These are phyloP conservation scores for Eristalinus aeneus DNA, from an alignment of 2,888 invertebrate genomes.

Conservation along the genomic window DNA sequence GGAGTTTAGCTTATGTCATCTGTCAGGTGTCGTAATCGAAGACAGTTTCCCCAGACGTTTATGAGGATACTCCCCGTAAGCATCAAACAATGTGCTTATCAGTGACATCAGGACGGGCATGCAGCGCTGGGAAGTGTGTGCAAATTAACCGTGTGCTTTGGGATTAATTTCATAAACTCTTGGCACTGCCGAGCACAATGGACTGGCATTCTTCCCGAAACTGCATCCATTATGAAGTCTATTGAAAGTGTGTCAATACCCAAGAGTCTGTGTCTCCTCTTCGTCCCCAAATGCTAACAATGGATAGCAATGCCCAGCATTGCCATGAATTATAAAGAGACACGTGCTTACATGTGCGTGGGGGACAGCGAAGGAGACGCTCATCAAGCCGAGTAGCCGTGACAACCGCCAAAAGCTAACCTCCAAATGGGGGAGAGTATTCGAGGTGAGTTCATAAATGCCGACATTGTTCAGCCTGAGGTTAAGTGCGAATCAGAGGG, in stretches of 20 bases:
- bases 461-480: no score
- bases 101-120: slow-evolving; percentile 8
- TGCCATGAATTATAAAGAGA: slow-evolving; percentile 6
- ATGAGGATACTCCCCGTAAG: not conserved
- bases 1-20: not conserved
- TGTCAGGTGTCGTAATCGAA: not conserved
- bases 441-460: not conserved
- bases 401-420: slow-evolving; percentile 31
- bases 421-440: not conserved
- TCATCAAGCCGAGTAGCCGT: slow-evolving; percentile 2
- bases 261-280: not conserved
- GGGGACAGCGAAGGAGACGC: not conserved
- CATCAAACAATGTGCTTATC: slow-evolving; percentile 40
- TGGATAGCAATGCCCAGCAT: not conserved
- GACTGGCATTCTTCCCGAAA: not conserved
- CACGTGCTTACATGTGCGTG: not conserved
- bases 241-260: slow-evolving; percentile 20
- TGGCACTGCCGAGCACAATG: slow-evolving; percentile 29
- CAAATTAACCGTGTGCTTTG: slow-evolving; percentile 44
- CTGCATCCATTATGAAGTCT: slow-evolving; percentile 33
- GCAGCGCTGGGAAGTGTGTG: not conserved
- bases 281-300: not conserved
- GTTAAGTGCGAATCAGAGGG: slow-evolving; percentile 6
- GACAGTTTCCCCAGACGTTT: not conserved
- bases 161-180: slow-evolving; percentile 33